Percentiles rank a stretch among this genome's conserved stretches.
These are phyloP conservation scores for Cepaea hortensis DNA, from an alignment of 2,888 invertebrate species.

Conservation along the genomic window DNA sequence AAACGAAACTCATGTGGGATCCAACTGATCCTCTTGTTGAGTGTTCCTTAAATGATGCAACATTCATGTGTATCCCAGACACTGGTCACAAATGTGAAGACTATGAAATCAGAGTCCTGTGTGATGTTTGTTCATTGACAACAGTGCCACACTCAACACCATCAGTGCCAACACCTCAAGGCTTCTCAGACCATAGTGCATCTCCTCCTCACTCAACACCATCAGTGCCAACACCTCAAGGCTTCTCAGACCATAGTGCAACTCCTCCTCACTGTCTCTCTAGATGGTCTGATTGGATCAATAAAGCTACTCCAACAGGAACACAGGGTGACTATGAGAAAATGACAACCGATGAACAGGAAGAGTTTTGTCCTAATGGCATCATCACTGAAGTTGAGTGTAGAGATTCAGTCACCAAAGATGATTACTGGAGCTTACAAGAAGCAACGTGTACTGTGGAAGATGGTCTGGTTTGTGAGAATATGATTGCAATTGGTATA, in stretches of 20 bases:
- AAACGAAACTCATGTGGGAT: conserved; percentile 30
- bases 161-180: conserved; percentile 42
- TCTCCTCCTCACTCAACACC: conserved; percentile 44
- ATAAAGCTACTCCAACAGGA: conserved; percentile 54
- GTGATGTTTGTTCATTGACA: conserved; percentile 65
- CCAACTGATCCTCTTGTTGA: conserved; percentile 50
- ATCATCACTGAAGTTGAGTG: conserved; percentile 64
- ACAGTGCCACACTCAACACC: conserved; percentile 46
- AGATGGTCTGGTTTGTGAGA: conserved; percentile 83
- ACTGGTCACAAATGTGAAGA: conserved; percentile 66
- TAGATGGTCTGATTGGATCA: conserved; percentile 59
- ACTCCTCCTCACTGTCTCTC: conserved; percentile 31
- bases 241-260: background rate
- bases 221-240: conserved; percentile 42
- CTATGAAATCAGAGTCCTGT: conserved; percentile 73
- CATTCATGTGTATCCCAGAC: conserved; percentile 80
- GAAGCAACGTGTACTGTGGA: conserved; percentile 78
- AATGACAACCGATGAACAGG: conserved; percentile 55
- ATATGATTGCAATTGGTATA: conserved; percentile 52
- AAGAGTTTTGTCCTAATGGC: conserved; percentile 57
- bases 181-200: background rate
- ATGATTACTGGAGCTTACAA: conserved; percentile 58
- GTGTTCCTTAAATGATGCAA: conserved; percentile 79
- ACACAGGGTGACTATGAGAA: conserved; percentile 60
- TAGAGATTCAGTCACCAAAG: conserved; percentile 58